These are phyloP conservation scores for Hylaea fasciaria DNA, from an alignment of 2,888 invertebrate species.

Conservation along the genomic window DNA sequence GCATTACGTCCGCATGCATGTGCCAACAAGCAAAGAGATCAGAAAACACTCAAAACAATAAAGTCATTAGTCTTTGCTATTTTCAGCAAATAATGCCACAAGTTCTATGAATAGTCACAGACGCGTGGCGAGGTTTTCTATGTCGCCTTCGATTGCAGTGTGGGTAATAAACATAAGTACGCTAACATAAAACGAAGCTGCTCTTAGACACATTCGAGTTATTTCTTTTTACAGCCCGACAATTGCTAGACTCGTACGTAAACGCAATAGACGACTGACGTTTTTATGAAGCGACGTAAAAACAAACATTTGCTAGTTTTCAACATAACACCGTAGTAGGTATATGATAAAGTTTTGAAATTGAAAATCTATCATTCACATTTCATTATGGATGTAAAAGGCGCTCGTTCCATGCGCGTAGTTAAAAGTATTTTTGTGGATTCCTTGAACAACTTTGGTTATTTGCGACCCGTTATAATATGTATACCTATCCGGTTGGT, in stretches of 20 bases:
- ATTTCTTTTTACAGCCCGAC: conserved; percentile 33
- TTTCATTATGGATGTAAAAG: conserved; percentile 47
- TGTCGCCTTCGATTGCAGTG: conserved; percentile 28
- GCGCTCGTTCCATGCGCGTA: conserved; percentile 45
- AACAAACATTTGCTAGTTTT: conserved; percentile 36
- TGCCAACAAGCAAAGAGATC: conserved; percentile 74
- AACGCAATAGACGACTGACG: conserved; percentile 38
- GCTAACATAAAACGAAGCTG: conserved; percentile 14
- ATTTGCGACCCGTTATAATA: conserved; percentile 21
- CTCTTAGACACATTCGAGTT: conserved; percentile 20
- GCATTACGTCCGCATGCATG: conserved; percentile 75
- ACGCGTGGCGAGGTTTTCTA: conserved; percentile 25
- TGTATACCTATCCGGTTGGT: conserved; percentile 15
- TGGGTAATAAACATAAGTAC: conserved; percentile 27
- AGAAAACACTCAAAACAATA: conserved; percentile 68
- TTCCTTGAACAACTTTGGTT: conserved; percentile 34
- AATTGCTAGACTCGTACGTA: conserved; percentile 24
- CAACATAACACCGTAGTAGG: conserved; percentile 37
- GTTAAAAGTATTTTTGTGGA: conserved; percentile 48
- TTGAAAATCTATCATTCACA: conserved; percentile 49
- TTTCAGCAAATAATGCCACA: conserved; percentile 46
- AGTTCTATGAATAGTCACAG: conserved; percentile 25
- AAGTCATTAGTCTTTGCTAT: conserved; percentile 63
- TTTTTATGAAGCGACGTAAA: conserved; percentile 42
- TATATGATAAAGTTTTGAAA: conserved; percentile 36